These are phyloP conservation scores for Enteromius paludinosus DNA, from an alignment of 2,797 vertebrate genomes.

Conservation along the genomic window DNA sequence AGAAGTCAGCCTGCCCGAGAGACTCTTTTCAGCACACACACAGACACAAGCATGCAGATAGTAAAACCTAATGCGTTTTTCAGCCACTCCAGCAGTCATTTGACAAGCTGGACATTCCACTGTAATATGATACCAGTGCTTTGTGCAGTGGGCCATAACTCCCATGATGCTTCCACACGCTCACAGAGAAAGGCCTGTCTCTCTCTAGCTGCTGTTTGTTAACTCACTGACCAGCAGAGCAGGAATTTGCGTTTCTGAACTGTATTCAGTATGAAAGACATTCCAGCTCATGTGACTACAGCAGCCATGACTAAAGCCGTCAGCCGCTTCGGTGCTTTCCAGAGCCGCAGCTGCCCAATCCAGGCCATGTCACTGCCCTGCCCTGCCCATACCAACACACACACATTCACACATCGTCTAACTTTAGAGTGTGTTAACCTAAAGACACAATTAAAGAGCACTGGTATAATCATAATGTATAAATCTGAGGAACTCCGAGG, in stretches of 20 bases:
- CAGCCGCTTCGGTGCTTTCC: slow-evolving; percentile 56
- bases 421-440: slow-evolving; percentile 16
- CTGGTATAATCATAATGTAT: slow-evolving; percentile 25
- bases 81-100: slow-evolving; percentile 30
- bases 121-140: slow-evolving; percentile 49
- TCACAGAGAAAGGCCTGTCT: slow-evolving; percentile 28
- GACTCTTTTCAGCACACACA: slow-evolving; percentile 1
- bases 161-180: slow-evolving; percentile 4
- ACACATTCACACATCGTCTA: slow-evolving; percentile 18
- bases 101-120: slow-evolving; percentile 38
- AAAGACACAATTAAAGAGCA: slow-evolving; percentile 33
- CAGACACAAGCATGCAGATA: not conserved
- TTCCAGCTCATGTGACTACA: slow-evolving; percentile 52
- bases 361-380: slow-evolving; percentile 25
- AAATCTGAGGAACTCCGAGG: slow-evolving; percentile 28
- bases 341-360: slow-evolving; percentile 38
- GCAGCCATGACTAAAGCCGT: slow-evolving; percentile 55
- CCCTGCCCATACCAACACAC: slow-evolving; percentile 25
- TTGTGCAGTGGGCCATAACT: slow-evolving; percentile 23
- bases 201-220: slow-evolving; percentile 29
- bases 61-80: slow-evolving; percentile 32
- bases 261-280: slow-evolving; percentile 54
- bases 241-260: slow-evolving; percentile 56
- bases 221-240: slow-evolving; percentile 40
- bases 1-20: slow-evolving; percentile 22